These are phyloP conservation scores for Dryocosmus kuriphilus DNA, from an alignment of 2,888 invertebrate genomes.

Conservation along the genomic window DNA sequence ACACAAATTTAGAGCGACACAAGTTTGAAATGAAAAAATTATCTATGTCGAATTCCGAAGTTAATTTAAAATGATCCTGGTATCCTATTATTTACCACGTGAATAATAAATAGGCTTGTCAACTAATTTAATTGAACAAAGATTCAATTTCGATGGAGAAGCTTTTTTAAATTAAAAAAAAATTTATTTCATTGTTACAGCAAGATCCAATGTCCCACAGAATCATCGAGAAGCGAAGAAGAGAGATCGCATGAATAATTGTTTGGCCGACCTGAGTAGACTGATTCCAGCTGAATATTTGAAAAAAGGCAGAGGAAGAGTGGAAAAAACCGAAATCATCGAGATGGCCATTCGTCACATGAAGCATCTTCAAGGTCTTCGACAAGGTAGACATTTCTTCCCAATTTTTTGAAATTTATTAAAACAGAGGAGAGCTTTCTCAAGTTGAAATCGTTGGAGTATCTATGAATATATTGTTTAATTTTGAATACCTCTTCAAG, in stretches of 20 bases:
- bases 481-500: too few relatives aligned
- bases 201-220: slow-evolving; percentile 99
- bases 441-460: too few relatives aligned
- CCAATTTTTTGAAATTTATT: too few relatives aligned
- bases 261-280: slow-evolving; percentile 94
- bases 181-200: slow-evolving; percentile 75
- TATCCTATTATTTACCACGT: too few relatives aligned
- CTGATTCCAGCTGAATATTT: slow-evolving; percentile 95
- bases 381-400: slow-evolving; percentile 65
- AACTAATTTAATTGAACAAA: neutral
- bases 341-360: slow-evolving; percentile 98
- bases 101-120: too few relatives aligned
- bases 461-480: too few relatives aligned
- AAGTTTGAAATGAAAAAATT: too few relatives aligned
- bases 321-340: slow-evolving; percentile 98
- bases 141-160: neutral
- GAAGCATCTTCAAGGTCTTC: slow-evolving; percentile 89
- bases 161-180: neutral
- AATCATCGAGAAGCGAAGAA: slow-evolving; percentile 95
- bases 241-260: slow-evolving; percentile 99
- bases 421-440: too few relatives aligned
- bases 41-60: too few relatives aligned
- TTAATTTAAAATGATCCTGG: too few relatives aligned
- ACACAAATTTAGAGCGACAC: too few relatives aligned
- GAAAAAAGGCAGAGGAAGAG: slow-evolving; percentile 95